Evolutionary conservation across 2,797 vertebrate species (phyloP).

Genomic region (Sebastiscus tertius): DNA sequence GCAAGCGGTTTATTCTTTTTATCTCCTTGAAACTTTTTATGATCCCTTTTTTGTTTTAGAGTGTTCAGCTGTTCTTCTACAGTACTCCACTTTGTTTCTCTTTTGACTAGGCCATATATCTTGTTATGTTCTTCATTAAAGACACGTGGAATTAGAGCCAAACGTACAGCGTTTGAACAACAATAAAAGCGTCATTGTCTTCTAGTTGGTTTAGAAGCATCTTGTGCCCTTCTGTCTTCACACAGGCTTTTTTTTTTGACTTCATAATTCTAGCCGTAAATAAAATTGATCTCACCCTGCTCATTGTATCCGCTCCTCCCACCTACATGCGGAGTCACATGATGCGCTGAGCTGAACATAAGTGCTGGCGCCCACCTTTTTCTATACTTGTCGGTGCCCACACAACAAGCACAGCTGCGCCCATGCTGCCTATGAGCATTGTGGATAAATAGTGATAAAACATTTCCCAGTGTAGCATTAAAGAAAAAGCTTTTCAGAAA

Average conservation of each 20-base stretch:
- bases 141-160: neutral
- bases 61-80: slow-evolving; percentile 6
- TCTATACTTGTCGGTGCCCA: slow-evolving; percentile 68
- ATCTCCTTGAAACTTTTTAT: slow-evolving; percentile 27
- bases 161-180: neutral
- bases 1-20: slow-evolving; percentile 2
- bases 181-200: neutral
- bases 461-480: slow-evolving; percentile 67
- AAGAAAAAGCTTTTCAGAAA: slow-evolving; percentile 72
- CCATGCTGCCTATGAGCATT: slow-evolving; percentile 59
- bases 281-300: slow-evolving; percentile 6
- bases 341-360: slow-evolving; percentile 47
- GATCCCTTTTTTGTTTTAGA: slow-evolving; percentile 2
- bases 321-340: slow-evolving; percentile 46
- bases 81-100: neutral
- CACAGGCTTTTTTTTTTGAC: neutral
- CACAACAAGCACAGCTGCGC: slow-evolving; percentile 68
- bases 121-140: neutral
- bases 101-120: neutral
- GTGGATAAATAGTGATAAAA: slow-evolving; percentile 74
- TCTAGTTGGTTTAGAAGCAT: neutral
- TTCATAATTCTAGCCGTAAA: neutral
- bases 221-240: neutral
- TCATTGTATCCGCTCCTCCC: slow-evolving; percentile 40
- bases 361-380: slow-evolving; percentile 59